Base-by-base conservation (phyloP, 2,797 vertebrate species). In the Spinus olivaceus region DNA sequence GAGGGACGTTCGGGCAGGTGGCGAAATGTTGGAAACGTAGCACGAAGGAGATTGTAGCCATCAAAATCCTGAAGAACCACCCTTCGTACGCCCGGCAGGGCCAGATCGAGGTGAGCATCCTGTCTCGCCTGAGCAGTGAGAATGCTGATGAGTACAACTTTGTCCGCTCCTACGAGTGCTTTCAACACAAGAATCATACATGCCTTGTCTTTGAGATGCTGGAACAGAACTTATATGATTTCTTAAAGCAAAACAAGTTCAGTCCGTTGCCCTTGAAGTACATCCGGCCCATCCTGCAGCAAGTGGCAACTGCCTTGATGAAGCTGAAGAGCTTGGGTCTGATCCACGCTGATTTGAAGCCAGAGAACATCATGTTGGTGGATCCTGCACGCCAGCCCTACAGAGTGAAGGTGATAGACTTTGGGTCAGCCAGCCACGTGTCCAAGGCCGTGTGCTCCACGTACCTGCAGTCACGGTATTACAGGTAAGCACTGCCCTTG, bases 151-250 rank as follows among this genome's bases (percentile, higher is more conserved):
- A 99, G 90, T 99, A 99, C 96, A 99, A 99, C 97, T 99, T 99
- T 5, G 99, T 99, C 80, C 99, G 99, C 92, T 99, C 99, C 6
- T 99, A 99, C 3, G 99, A 99, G 97, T 99, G 99, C 97, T 99
- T 99, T 98, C 99, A 99, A 97, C 99, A 99, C 98, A 99, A 99
- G 98, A 99, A 99, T 98, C 99, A 99, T 96, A 99, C 99, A 89
- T 99, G 99, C 98, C 99, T 99, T 97, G 99, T 99, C 97, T 99
- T 99, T 47, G 99, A 99, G 98, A 99, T 99, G 99, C 98, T 99
- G 96, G 99, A 99, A 97, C 99, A 99, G 98, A 99, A 99, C 98
- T 98, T 99, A 6, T 99, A 99, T 11, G 99, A 99, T 98, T 99
- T 99, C 96, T 96, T 99, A 70, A 99, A 99, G 98, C 99, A 99